Conservation (phyloP, 1,140 invertebrate genomes). For the Amyelois transitella region DNA sequence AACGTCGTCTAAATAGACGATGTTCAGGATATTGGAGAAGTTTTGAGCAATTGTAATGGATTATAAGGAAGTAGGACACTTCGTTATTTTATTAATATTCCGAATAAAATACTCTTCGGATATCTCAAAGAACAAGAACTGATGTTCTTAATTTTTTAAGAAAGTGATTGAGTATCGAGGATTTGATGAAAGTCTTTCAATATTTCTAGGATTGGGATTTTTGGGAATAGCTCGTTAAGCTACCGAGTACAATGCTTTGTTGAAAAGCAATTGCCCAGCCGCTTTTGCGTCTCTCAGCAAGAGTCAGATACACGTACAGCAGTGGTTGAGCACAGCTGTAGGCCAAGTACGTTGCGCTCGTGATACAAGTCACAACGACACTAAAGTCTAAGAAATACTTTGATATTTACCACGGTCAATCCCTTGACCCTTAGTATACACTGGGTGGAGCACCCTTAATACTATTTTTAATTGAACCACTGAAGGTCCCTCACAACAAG, state of each 20-base stretch:
- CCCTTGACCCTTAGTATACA: conserved; percentile 60
- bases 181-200: not conserved
- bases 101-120: not conserved
- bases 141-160: not conserved
- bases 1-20: conserved; percentile 3
- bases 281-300: conserved; percentile 36
- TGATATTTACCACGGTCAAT: conserved; percentile 38
- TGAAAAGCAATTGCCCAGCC: conserved; percentile 69
- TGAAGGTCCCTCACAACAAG: conserved; percentile 37
- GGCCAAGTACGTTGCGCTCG: conserved; percentile 39
- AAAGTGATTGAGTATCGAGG: not conserved
- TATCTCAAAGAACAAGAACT: not conserved
- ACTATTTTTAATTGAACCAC: conserved; percentile 57
- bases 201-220: not conserved
- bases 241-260: conserved; percentile 67
- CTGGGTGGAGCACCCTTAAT: conserved; percentile 50
- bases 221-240: conserved; percentile 25
- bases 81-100: not conserved
- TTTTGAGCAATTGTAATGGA: no score
- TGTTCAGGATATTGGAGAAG: not conserved
- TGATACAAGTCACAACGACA: conserved; percentile 29
- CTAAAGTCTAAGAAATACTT: conserved; percentile 23
- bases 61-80: not conserved
- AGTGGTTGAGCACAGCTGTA: conserved; percentile 60
- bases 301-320: conserved; percentile 52